These are phyloP conservation scores for Eupithecia pulchellata DNA, from an alignment of 2,888 invertebrate species.

Conservation along the genomic window DNA sequence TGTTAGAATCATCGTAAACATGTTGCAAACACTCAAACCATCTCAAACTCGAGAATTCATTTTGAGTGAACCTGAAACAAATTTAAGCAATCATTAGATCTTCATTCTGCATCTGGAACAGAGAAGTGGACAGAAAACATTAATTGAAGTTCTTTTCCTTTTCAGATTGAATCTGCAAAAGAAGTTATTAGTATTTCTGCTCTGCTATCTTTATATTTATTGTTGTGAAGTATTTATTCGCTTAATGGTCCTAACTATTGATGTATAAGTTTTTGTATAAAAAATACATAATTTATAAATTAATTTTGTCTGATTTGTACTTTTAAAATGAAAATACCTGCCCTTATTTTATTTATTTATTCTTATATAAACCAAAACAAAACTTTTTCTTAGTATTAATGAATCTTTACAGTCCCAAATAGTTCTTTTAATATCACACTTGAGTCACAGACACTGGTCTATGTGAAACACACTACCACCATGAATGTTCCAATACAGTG, in stretches of 20 bases:
- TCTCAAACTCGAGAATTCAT: conserved; percentile 51
- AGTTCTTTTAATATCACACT: conserved; percentile 57
- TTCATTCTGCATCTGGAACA: conserved; percentile 81
- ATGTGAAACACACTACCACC: conserved; percentile 87
- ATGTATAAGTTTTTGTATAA: conserved; percentile 54
- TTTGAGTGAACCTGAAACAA: conserved; percentile 76
- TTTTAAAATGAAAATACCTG: conserved; percentile 68
- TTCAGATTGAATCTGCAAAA: conserved; percentile 71
- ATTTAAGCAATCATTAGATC: conserved; percentile 69
- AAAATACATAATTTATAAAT: conserved; percentile 51
- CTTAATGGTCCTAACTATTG: conserved; percentile 52
- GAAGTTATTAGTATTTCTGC: conserved; percentile 55
- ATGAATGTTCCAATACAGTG: conserved; percentile 87
- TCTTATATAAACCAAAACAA: conserved; percentile 57
- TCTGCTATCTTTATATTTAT: conserved; percentile 49
- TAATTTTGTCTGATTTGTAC: conserved; percentile 47
- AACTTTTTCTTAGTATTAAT: conserved; percentile 40
- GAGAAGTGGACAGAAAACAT: conserved; percentile 75
- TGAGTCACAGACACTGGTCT: conserved; percentile 69
- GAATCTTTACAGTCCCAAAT: conserved; percentile 60
- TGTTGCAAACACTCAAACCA: conserved; percentile 77
- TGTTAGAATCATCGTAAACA: conserved; percentile 63
- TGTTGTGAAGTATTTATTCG: conserved; percentile 56
- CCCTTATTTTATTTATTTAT: conserved; percentile 72
- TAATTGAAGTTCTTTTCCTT: conserved; percentile 69